Evolutionary conservation across 2,888 invertebrate genomes (phyloP).

Genomic region (Mellilla xanthometata): DNA sequence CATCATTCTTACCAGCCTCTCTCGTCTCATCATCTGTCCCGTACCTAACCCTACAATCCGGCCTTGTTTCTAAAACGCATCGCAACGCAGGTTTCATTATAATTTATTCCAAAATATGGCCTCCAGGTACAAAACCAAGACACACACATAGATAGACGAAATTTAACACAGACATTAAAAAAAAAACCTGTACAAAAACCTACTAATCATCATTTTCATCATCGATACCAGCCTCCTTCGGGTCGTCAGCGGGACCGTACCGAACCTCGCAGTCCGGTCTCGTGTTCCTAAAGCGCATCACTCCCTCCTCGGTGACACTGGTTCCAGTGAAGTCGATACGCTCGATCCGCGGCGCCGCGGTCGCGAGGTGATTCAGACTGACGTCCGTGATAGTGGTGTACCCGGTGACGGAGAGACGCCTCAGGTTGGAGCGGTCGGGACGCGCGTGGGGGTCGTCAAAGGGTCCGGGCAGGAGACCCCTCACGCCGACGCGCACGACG

Average conservation of each 20-base stretch:
- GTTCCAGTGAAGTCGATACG: slow-evolving; percentile 87
- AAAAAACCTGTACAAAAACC: too few species aligned
- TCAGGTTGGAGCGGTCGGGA: slow-evolving; percentile 71
- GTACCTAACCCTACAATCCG: slow-evolving; percentile 77
- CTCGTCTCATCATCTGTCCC: slow-evolving; percentile 34
- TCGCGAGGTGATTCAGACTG: slow-evolving; percentile 83
- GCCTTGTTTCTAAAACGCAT: too few species aligned
- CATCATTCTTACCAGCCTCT: too few species aligned
- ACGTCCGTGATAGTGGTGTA: slow-evolving; percentile 84
- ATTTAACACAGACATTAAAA: too few species aligned
- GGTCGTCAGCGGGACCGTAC: slow-evolving; percentile 38
- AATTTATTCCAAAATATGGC: too few species aligned
- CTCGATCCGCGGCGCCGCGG: slow-evolving; percentile 82
- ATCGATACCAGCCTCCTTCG: slow-evolving; percentile 1
- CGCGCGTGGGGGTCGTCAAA: slow-evolving; percentile 30
- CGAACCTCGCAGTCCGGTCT: slow-evolving; percentile 83
- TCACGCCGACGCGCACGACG: slow-evolving; percentile 52
- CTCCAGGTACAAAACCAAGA: too few species aligned
- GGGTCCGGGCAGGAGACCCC: slow-evolving; percentile 26
- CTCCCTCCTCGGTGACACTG: slow-evolving; percentile 82
- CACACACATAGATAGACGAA: too few species aligned
- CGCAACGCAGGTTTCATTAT: too few species aligned
- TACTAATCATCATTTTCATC: too few species aligned
- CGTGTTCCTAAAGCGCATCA: slow-evolving; percentile 81
- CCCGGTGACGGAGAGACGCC: slow-evolving; percentile 79